Conservation (phyloP, 2,888 invertebrate species). For the Stenoptilia bipunctidactyla region DNA sequence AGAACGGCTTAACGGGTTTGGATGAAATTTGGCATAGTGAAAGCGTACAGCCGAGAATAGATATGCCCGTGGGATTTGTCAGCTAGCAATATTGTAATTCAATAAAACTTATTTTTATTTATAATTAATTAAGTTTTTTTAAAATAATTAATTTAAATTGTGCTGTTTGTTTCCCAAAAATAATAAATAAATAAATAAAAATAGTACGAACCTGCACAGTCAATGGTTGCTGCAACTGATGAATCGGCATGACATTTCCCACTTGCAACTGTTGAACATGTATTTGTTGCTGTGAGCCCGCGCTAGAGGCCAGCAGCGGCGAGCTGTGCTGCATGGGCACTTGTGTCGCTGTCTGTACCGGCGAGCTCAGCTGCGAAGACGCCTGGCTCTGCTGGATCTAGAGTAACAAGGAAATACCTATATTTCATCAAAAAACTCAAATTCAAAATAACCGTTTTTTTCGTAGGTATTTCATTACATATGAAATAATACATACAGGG, state of each 20-base stretch:
- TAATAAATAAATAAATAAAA: too few relatives aligned
- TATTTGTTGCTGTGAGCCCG: slow-evolving; percentile 16
- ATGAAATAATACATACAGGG: too few relatives aligned
- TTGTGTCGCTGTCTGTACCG: slow-evolving; percentile 15
- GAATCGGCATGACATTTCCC: slow-evolving; percentile 53
- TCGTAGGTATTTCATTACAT: too few relatives aligned
- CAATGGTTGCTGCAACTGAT: slow-evolving; percentile 43
- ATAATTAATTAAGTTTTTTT: not conserved
- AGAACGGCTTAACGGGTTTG: too few relatives aligned
- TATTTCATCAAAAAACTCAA: too few relatives aligned
- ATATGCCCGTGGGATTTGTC: too few relatives aligned
- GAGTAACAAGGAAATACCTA: too few relatives aligned
- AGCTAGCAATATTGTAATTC: too few relatives aligned
- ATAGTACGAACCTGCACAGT: slow-evolving; percentile 38
- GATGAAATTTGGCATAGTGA: too few relatives aligned
- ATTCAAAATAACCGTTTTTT: too few relatives aligned
- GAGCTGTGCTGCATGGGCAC: slow-evolving; percentile 14
- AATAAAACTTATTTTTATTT: not conserved
- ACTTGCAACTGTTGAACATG: slow-evolving; percentile 47
- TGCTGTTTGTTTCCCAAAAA: too few relatives aligned
- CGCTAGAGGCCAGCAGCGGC: slow-evolving; percentile 19
- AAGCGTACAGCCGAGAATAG: too few relatives aligned
- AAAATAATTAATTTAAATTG: not conserved
- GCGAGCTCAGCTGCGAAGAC: not conserved
- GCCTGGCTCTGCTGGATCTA: not conserved